Conservation (phyloP, 2,797 vertebrate genomes). For the Fistularia commersonii region DNA sequence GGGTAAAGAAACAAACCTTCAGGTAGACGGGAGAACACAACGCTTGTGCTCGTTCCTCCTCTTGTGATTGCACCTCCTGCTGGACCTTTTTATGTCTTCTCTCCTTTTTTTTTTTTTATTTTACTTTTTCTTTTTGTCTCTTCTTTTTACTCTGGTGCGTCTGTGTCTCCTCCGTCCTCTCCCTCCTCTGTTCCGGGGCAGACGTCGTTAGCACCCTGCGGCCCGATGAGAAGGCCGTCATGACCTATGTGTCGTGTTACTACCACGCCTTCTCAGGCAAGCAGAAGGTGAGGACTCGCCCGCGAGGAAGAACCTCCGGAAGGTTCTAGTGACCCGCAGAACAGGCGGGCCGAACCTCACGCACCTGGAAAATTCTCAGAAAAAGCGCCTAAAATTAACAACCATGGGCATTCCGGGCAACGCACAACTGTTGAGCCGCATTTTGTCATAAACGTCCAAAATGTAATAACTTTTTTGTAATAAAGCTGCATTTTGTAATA, state of each 20-base stretch:
- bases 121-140: constrained; percentile 49
- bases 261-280: constrained; percentile 99
- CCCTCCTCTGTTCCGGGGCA: constrained; percentile 80
- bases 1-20: neutral
- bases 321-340: neutral
- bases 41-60: constrained; percentile 45
- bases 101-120: constrained; percentile 68
- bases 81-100: constrained; percentile 70
- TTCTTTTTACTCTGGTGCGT: constrained; percentile 51
- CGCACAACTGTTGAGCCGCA: too few species aligned
- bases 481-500: too few species aligned
- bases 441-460: too few species aligned
- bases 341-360: too few species aligned
- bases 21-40: constrained; percentile 50
- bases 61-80: constrained; percentile 55
- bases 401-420: too few species aligned
- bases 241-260: constrained; percentile 99
- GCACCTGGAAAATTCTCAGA: too few species aligned
- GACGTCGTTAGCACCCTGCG: constrained; percentile 99
- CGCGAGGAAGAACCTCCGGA: constrained; percentile 9
- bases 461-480: too few species aligned
- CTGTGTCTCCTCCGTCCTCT: constrained; percentile 25
- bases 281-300: constrained; percentile 90
- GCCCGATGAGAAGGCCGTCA: constrained; percentile 97
- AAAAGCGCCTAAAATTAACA: too few species aligned